Evolutionary conservation across 2,888 invertebrate genomes (phyloP).

Genomic region (Xylota segnis): DNA sequence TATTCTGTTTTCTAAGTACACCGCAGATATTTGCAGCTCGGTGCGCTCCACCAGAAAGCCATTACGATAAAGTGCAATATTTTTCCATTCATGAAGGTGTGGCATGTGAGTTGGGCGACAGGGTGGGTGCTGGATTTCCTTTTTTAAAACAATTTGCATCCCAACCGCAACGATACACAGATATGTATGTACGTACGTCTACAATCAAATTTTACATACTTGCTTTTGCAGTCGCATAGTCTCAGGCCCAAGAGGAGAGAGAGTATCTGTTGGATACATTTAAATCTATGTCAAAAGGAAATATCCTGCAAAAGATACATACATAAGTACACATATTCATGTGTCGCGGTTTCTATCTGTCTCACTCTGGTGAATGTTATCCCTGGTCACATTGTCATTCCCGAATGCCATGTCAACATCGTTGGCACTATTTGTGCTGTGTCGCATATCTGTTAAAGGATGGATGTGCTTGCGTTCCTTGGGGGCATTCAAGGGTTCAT

Average conservation of each 20-base stretch:
- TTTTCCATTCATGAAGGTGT: slow-evolving; percentile 53
- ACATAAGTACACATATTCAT: too few species aligned
- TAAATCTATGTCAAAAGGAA: slow-evolving; percentile 54
- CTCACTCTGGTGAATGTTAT: slow-evolving; percentile 11
- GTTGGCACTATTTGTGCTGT: slow-evolving; percentile 54
- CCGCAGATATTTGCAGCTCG: slow-evolving; percentile 25
- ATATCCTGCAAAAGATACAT: slow-evolving; percentile 50
- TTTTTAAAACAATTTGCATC: slow-evolving; percentile 68
- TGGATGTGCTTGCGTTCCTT: slow-evolving; percentile 7
- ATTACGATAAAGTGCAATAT: slow-evolving; percentile 72
- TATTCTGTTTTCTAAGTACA: slow-evolving; percentile 26
- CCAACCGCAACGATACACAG: slow-evolving; percentile 37
- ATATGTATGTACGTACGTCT: too few species aligned
- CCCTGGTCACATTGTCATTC: slow-evolving; percentile 38
- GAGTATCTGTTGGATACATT: slow-evolving; percentile 45
- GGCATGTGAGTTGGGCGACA: not conserved
- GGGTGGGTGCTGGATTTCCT: not conserved
- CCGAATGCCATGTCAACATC: slow-evolving; percentile 51
- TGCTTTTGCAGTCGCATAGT: not conserved
- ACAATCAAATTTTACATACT: slow-evolving; percentile 57
- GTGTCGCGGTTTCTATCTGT: slow-evolving; percentile 28
- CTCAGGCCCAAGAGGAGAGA: not conserved
- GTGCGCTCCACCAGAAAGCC: slow-evolving; percentile 39
- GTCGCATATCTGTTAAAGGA: slow-evolving; percentile 47
- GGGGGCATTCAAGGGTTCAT: slow-evolving; percentile 40